Conservation (phyloP, 2,888 invertebrate species). For the Hypsopygia costalis region DNA sequence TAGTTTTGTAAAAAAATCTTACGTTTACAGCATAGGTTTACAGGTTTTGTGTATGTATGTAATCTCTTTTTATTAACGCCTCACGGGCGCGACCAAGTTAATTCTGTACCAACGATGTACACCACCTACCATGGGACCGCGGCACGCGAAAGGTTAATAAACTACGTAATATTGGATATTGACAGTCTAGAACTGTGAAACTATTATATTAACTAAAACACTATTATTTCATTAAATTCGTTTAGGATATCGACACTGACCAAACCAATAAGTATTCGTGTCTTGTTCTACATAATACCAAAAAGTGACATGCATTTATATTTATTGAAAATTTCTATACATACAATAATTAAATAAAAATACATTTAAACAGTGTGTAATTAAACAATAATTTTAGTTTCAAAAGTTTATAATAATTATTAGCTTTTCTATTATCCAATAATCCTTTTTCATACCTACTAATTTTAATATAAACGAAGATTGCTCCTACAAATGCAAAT, state of each 20-base stretch:
- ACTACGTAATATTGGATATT: conserved; percentile 17
- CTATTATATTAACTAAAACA: conserved; percentile 14
- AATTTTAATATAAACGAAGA: neutral
- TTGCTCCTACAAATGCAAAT: conserved; percentile 5
- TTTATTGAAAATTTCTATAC: neutral
- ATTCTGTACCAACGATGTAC: too few relatives aligned
- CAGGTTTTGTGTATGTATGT: conserved; percentile 24
- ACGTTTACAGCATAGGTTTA: conserved; percentile 28
- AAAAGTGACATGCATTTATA: conserved; percentile 2
- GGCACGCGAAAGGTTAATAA: too few relatives aligned
- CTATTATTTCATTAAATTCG: conserved; percentile 6
- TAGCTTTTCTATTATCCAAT: conserved; percentile 4
- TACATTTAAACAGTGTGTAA: conserved; percentile 2
- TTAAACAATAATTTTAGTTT: conserved; percentile 15
- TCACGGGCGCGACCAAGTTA: too few relatives aligned
- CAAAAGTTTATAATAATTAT: neutral
- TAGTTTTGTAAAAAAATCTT: conserved; percentile 66
- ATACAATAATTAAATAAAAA: conserved; percentile 8
- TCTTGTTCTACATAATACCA: conserved; percentile 6
- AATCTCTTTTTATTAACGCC: conserved; percentile 28
- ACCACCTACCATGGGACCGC: too few relatives aligned
- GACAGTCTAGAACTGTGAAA: conserved; percentile 31
- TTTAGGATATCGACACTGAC: conserved; percentile 3
- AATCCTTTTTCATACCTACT: neutral
- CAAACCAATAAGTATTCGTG: neutral